Conservation (phyloP, 2,888 invertebrate genomes). For the Loripinus fragilis region DNA sequence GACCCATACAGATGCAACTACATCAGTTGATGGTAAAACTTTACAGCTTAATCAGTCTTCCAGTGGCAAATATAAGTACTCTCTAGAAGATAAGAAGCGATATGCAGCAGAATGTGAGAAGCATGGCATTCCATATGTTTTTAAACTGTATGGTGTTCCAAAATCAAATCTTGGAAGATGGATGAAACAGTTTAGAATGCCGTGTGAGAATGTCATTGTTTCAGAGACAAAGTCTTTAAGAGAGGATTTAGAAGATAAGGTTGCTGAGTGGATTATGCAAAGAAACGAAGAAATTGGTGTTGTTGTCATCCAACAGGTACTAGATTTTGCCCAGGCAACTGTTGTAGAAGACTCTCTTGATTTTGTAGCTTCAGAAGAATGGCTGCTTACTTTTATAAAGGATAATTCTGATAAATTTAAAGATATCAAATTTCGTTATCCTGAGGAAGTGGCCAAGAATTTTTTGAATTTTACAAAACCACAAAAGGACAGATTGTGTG, state of each 20-base stretch:
- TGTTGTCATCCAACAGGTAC: conserved; percentile 37
- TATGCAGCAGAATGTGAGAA: conserved; percentile 35
- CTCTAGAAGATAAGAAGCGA: conserved; percentile 36
- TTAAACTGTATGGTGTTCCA: conserved; percentile 30
- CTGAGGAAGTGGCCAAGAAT: conserved; percentile 25
- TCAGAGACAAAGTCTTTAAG: conserved; percentile 8
- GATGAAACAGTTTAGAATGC: conserved; percentile 36
- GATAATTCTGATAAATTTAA: conserved; percentile 42
- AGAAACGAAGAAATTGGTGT: conserved; percentile 49
- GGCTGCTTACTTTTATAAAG: conserved; percentile 48
- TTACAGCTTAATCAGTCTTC: too few species aligned
- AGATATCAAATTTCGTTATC: conserved; percentile 51
- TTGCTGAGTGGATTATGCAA: conserved; percentile 49
- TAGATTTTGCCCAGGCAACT: conserved; percentile 44
- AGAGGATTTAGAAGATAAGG: conserved; percentile 45
- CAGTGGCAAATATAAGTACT: conserved; percentile 11
- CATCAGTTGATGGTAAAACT: background rate
- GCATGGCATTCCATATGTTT: conserved; percentile 36
- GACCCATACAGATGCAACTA: background rate
- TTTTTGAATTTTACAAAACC: background rate
- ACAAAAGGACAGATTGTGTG: conserved; percentile 47
- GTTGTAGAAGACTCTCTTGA: conserved; percentile 44
- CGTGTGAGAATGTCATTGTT: background rate
- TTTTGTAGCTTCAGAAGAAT: conserved; percentile 41
- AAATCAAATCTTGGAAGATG: conserved; percentile 50